Evolutionary conservation across 2,797 vertebrate genomes (phyloP), one percentile per base, ranked within the genome.

Genomic region (Lagocephalus sceleratus): DNA sequence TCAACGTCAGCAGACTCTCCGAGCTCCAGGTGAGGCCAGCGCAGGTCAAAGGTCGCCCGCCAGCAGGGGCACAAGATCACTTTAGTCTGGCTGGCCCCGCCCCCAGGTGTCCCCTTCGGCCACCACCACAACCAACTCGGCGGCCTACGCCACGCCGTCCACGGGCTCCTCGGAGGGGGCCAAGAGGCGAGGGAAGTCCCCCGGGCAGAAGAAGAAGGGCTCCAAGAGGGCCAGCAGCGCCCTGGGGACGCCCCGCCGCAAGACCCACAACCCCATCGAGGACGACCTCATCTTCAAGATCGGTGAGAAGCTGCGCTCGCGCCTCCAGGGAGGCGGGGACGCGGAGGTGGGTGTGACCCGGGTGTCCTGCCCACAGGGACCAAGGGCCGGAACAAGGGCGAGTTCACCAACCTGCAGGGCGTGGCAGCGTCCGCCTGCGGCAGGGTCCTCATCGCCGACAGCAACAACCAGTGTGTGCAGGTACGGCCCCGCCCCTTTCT

Each of bases 401-500:
- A 99, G 83, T 99, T 99, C 81, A 99, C 96, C 57, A 99, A 99
- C 86, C 94, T 99, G 42, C 97, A 99, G 77, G 97, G 97, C 46
- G 96, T 98, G 42, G 94, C 96, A 49, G 92, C 97, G 5, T 96
- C 95, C 29, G 83, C 92, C 63, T 92, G 19, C 32, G 94, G 92
- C 71, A 94, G 90, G 82, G 94, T 99, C 73, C 70, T 99, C 73
- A 98, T 99, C 50, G 97, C 97, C 44, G 97, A 99, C 82, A 99
- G 97, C 85, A 99, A 99, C 89, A 99, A 99, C 81, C 97, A 99
- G 58, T 98, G 96, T 76, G 94, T 98, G 20, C 97, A 99, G 95
- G 97, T 99, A 47, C 6, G 5, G 12, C 16, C 3, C 1, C 7
- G 1, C 9, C 40, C 40, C 12, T 6, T 2, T 19, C 40, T 2